Base-by-base conservation (phyloP, 2,888 invertebrate genomes). In the Drosophila tanythrix region DNA sequence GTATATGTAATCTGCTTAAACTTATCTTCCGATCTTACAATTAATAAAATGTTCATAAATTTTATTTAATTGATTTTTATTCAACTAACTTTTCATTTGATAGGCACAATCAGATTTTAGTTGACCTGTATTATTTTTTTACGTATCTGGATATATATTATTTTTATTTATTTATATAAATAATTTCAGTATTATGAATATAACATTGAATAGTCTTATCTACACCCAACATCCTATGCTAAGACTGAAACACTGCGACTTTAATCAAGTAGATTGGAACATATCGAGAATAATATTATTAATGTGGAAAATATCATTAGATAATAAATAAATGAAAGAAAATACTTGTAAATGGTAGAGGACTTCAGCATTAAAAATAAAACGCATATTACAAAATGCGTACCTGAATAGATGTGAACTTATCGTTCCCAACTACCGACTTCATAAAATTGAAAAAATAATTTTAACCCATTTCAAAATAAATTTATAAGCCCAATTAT, bases 401-500 rank as follows among this genome's bases (percentile, higher is more conserved):
- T 8, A 6, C 53, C 15, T 13, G 3, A 36, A n/a, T 18, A 11
- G 2, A 18, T 36, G 21, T 2, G 21, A 38, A n/a, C 8, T 8
- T n/a, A 29, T 13, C n/a, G n/a, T n/a, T 35, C 36, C 13, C n/a
- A 35, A 21, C 31, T 11, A 13, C 6, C 13, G 1, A 59, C 25
- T 27, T 27, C 25, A 36, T 56, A 15, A 21, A 35, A 35, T 11
- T 0, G 15, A 15, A 15, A 25, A 11, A 58, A 2, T 27, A 2
- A 5, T n/a, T 4, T 15, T 48, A 43, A 52, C 21, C 61, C 27
- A 48, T 52, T 70, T 55, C 18, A 7, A 50, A 66, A 48, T 52
- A 67, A 62, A 71, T 48, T 29, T 62, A 64, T 76, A 55, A 43
- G 55, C n/a, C 63, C 55, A 76, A 81, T 85, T 83, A 64, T 50